Evolutionary conservation across 2,888 invertebrate species (phyloP).

Genomic region (Napeogenes sylphis): DNA sequence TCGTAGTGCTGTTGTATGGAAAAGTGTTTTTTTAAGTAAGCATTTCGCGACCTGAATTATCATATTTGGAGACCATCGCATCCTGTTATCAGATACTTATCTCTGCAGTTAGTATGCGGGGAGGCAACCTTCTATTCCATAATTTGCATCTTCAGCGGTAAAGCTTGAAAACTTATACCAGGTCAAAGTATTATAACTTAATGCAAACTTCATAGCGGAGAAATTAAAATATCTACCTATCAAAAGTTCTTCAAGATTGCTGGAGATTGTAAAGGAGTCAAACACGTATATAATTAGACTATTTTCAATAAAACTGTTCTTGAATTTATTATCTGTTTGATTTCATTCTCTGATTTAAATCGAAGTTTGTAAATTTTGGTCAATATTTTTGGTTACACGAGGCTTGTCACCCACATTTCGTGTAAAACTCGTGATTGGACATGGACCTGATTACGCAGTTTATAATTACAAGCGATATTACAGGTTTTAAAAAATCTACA

Average conservation of each 20-base stretch:
- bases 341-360: too few relatives aligned
- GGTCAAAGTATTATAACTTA: background rate
- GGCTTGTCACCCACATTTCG: too few relatives aligned
- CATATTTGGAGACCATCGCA: conserved; percentile 13
- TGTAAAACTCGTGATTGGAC: too few relatives aligned
- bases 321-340: too few relatives aligned
- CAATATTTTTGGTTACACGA: too few relatives aligned
- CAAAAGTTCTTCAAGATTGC: too few relatives aligned
- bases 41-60: conserved; percentile 13
- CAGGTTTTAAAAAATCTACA: conserved; percentile 33
- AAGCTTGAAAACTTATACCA: conserved; percentile 6
- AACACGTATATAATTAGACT: too few relatives aligned
- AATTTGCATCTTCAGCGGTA: conserved; percentile 16
- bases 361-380: too few relatives aligned
- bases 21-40: conserved; percentile 1
- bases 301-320: too few relatives aligned
- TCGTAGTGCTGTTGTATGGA: background rate
- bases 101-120: conserved; percentile 14
- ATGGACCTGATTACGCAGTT: conserved; percentile 3
- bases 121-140: conserved; percentile 10
- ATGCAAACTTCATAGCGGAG: too few relatives aligned
- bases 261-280: too few relatives aligned
- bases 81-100: conserved; percentile 17
- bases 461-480: conserved; percentile 41
- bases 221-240: too few relatives aligned